Base-by-base conservation (phyloP, 37 sponge, comb jelly and placozoan species). In the Halichondria panicea region DNA sequence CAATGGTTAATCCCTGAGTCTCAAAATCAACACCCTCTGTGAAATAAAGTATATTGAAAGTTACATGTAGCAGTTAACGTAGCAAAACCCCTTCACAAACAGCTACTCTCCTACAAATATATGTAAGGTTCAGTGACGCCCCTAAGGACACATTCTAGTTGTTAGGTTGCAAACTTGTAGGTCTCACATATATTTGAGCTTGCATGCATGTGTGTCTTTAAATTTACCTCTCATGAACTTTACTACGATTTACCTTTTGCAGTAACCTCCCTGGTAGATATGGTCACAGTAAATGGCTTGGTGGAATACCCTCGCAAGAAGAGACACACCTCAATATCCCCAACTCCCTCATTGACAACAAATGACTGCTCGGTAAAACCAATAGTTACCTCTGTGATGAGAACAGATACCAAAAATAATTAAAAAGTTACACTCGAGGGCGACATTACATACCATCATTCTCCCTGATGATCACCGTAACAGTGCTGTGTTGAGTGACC, bases 271-370 rank as follows among this genome's bases (percentile, higher is more conserved):
- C 6, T 5, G 9, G 73, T 52, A 22, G 57, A 8, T 8, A 72
- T 37, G 58, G 8, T 15, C 2, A 56, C 70, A 2, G 34, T 7
- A 18, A 70, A 30, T 2, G 50, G 34, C 28, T 52, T 50, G 8
- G 50, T 53, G 9, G 70, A 50, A 36, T 70, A 36, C 32, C 80
- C 80, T 11, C 36, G 42, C 80, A 79, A 70, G 33, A 42, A 30
- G 0, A 59, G n/a, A 44, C 80, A 79, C 36, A 79, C 61, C 37
- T 59, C 59, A 4, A 79, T 61, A 3, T 28, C 46, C 31, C 80
- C 70, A 24, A 44, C 61, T 27, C 60, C 69, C 60, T 79, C 80
- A 58, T 33, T 59, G 62, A 79, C 80, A 54, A 19, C 2, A 15
- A 67, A 56, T 35, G 32, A 30, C 1, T 37, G 7, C 65, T 31